Base-by-base conservation (phyloP, 2,113 vertebrate species). In the Symphodus melops region DNA sequence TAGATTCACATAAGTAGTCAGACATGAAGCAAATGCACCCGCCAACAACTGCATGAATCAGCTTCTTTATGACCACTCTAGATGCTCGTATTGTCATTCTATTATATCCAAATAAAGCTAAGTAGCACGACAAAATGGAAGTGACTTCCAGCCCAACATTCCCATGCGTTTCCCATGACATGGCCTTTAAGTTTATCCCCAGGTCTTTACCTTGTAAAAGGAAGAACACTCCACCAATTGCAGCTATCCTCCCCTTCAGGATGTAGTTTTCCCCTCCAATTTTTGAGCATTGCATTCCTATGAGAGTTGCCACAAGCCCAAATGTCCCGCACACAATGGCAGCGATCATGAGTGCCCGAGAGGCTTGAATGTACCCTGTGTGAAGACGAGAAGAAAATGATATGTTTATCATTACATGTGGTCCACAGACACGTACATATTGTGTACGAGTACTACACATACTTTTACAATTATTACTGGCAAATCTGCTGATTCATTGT, bases 271-370 rank as follows among this genome's bases (percentile, higher is more conserved):
- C 73, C 17, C 91, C 92, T 12, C 94, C 95, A 1, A 96, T 77
- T 68, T 91, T 96, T 4, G 94, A 95, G 75, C 96, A 98, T 75
- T 94, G 91, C 87, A 98, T 92, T 3, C 97, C 97, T 13, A 82
- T 17, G 13, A 96, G 87, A 37, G 94, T 93, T 0, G 87, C 83
- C 23, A 92, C 67, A 1, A 95, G 75, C 5, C 94, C 96, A 11
- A 96, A 92, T 0, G 86, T 88, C 49, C 96, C 96, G 64, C 96
- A 85, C 51, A 96, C 83, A 44, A 97, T 88, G 8, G 95, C 82
- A 0, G 92, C 83, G 28, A 98, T 96, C 95, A 98, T 96, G 62
- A 97, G 92, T 0, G 96, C 96, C 10, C 96, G 94, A 28, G 94
- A 95, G 23, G 93, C 96, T 83, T 97, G 96, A 55, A 98, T 80